These are phyloP conservation scores for Synanthedon myopaeformis DNA, from an alignment of 2,888 invertebrate genomes.

Conservation along the genomic window DNA sequence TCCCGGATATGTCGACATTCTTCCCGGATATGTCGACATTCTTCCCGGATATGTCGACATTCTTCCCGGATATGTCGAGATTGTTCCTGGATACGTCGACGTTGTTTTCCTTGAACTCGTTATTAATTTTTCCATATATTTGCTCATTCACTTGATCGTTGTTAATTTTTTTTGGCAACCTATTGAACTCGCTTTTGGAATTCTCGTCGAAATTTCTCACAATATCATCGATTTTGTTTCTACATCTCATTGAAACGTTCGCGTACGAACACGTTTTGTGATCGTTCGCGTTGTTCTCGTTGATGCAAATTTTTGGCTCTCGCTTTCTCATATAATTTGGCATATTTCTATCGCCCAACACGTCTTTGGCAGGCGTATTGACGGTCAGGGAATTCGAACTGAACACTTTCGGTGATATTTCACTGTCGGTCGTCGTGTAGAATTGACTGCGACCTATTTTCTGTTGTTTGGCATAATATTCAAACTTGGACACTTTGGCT, in stretches of 20 bases:
- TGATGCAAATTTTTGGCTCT: conserved; percentile 50
- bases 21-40: conserved; percentile 14
- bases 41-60: conserved; percentile 10
- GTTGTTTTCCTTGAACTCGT: conserved; percentile 20
- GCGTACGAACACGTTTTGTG: conserved; percentile 49
- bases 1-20: conserved; percentile 11
- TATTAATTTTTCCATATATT: conserved; percentile 55
- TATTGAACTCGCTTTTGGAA: conserved; percentile 21
- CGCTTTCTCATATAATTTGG: conserved; percentile 73
- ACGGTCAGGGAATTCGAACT: conserved; percentile 82
- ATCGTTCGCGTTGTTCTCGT: conserved; percentile 49
- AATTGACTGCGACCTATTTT: conserved; percentile 61
- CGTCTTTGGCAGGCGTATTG: conserved; percentile 85
- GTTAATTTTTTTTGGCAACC: conserved; percentile 51
- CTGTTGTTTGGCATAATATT: conserved; percentile 77
- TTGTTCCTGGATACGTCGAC: conserved; percentile 10
- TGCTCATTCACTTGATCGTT: conserved; percentile 50
- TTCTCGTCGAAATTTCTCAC: conserved; percentile 63
- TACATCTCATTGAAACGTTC: conserved; percentile 51
- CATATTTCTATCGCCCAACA: conserved; percentile 74
- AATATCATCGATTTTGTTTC: conserved; percentile 58
- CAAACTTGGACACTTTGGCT: conserved; percentile 85
- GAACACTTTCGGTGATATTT: conserved; percentile 82
- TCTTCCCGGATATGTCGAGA: conserved; percentile 11
- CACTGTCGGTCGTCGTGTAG: conserved; percentile 50